Base-by-base conservation (phyloP, 2,113 vertebrate genomes). In the Actenoides lindsayi region DNA sequence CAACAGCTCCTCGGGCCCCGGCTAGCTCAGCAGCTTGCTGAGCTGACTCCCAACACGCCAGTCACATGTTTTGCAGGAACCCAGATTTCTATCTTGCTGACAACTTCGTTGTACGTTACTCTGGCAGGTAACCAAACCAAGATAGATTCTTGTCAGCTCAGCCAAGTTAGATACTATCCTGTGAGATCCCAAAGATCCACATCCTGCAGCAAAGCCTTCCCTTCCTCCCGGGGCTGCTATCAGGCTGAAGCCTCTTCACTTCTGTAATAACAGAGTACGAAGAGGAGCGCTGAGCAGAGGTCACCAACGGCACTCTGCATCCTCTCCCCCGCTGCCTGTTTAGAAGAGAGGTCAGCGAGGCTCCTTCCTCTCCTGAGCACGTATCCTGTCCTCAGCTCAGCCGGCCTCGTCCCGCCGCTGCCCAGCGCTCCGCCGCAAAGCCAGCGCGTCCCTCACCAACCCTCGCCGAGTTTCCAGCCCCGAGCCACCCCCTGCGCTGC, bases 261-360 rank as follows among this genome's bases (percentile, higher is more conserved):
- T 19, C 46, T 46, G 18, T 46, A 46, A 46, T 46, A 78, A 74
- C 59, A 65, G n/a, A 78, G 50, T 30, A 70, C 12, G 23, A 65
- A 87, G 64, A 82, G 0, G 2, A 95, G 77, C 60, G 12, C 51
- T 2, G 80, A 64, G 27, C 78, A 91, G 77, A 77, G 89, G 93
- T 93, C 91, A 94, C 33, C 60, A 44, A 8, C 80, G 33, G 69
- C 1, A 1, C 33, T 69, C 62, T 53, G 94, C 92, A 82, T 81
- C 96, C 94, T 95, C 83, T 91, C 53, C 31, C 75, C 79, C 25
- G 10, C 28, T 80, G 83, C 69, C 44, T 11, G 24, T 37, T 69
- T 37, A 57, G 96, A 92, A 82, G 30, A 69, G 87, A 94, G 90
- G 89, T 95, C 95, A 95, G 73, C 12, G 93, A 92, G 94, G 83